Evolutionary conservation across 2,888 invertebrate species (phyloP).

Genomic region (Drosophila yooni): DNA sequence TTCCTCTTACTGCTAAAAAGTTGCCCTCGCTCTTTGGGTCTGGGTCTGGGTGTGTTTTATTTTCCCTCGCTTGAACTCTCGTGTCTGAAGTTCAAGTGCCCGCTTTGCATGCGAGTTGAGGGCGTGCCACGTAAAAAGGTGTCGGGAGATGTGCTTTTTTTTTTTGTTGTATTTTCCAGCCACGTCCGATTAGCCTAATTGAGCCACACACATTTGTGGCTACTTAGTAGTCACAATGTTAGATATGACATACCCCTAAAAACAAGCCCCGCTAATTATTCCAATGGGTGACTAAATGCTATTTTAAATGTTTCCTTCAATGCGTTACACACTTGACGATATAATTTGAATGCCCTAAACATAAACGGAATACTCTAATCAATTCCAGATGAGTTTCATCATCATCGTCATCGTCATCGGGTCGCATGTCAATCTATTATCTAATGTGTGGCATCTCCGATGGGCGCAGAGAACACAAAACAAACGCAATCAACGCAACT

Average conservation of each 20-base stretch:
- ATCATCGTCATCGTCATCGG: slow-evolving; percentile 28
- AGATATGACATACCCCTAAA: neutral
- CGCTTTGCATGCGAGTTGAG: slow-evolving; percentile 50
- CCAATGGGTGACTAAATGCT: neutral
- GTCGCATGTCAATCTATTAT: slow-evolving; percentile 26
- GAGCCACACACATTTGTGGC: slow-evolving; percentile 1
- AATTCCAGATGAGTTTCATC: neutral
- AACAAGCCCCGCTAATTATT: neutral
- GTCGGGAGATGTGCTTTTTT: slow-evolving; percentile 25
- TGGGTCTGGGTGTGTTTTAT: slow-evolving; percentile 53
- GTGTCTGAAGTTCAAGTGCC: slow-evolving; percentile 61
- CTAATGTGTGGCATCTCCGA: slow-evolving; percentile 57
- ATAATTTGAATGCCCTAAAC: neutral
- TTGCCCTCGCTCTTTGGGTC: slow-evolving; percentile 13
- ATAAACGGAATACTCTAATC: neutral
- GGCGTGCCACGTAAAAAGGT: slow-evolving; percentile 50
- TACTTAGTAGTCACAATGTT: slow-evolving; percentile 2
- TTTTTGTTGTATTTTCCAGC: slow-evolving; percentile 2
- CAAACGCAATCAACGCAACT: slow-evolving; percentile 42
- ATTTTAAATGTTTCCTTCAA: neutral
- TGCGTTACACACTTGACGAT: neutral
- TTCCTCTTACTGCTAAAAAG: slow-evolving; percentile 13
- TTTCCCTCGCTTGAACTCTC: slow-evolving; percentile 37
- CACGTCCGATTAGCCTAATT: slow-evolving; percentile 55
- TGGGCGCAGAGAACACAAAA: slow-evolving; percentile 37